Conservation (phyloP, 2,113 vertebrate species). For the Brachypodius melanocephalos region DNA sequence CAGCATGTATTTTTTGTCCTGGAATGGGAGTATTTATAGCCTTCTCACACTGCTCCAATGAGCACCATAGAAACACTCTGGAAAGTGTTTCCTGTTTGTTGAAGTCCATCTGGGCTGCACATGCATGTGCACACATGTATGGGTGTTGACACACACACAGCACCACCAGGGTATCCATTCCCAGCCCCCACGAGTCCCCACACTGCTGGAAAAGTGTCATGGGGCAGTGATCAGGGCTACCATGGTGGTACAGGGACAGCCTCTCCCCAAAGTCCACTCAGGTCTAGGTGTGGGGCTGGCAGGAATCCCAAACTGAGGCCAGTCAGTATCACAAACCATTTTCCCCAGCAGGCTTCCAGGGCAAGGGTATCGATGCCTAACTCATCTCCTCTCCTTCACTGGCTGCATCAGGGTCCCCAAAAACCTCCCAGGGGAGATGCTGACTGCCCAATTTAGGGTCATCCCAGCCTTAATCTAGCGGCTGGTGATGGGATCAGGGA, state of each 20-base stretch:
- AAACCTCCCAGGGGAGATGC: background rate
- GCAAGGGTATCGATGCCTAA: background rate
- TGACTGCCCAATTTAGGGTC: background rate
- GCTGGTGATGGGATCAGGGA: background rate
- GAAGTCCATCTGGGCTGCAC: background rate
- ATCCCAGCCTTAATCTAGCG: background rate
- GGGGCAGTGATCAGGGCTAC: background rate
- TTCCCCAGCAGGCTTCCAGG: background rate
- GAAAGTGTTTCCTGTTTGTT: background rate
- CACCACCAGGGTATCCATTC: accelerated
- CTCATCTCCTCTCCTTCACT: background rate
- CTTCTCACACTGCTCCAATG: background rate
- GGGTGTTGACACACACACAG: accelerated
- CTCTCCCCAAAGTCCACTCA: background rate
- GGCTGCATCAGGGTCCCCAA: background rate
- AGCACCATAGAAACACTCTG: background rate
- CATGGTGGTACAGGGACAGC: background rate
- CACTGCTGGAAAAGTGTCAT: background rate
- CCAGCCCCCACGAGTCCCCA: background rate
- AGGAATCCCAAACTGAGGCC: background rate
- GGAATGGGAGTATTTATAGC: constrained; percentile 45
- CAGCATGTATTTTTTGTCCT: constrained; percentile 3
- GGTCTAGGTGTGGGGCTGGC: background rate
- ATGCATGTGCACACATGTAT: background rate
- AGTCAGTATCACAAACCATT: accelerated